Evolutionary conservation across 2,888 invertebrate species (phyloP).

Genomic region (Argyra leucocephala): DNA sequence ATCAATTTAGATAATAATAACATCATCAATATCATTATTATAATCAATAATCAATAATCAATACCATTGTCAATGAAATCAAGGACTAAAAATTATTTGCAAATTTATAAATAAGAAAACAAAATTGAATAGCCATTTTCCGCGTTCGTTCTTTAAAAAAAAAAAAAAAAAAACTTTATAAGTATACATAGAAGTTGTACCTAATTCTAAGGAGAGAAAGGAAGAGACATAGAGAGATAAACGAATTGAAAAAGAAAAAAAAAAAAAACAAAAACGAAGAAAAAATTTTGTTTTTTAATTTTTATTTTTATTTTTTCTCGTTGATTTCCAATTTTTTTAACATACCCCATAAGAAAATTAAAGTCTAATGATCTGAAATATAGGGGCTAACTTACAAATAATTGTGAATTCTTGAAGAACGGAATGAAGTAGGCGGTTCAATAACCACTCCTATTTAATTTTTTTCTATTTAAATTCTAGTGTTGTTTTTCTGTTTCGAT

Average conservation of each 20-base stretch:
- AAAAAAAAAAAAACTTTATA: too few relatives aligned
- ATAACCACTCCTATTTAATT: neutral
- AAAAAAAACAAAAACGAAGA: too few relatives aligned
- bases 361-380: slow-evolving; percentile 4
- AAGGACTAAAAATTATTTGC: neutral
- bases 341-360: neutral
- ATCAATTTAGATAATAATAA: neutral
- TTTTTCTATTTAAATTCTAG: slow-evolving; percentile 2
- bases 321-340: neutral
- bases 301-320: too few relatives aligned
- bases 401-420: neutral
- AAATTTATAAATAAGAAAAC: neutral
- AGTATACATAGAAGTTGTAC: too few relatives aligned
- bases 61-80: neutral
- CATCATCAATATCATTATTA: neutral
- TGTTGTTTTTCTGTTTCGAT: too few relatives aligned
- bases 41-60: neutral
- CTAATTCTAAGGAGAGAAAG: too few relatives aligned
- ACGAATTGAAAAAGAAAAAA: neutral
- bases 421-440: neutral
- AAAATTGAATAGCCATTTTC: neutral
- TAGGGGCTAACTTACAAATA: neutral
- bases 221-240: too few relatives aligned
- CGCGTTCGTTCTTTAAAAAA: too few relatives aligned
- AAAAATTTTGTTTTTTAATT: too few relatives aligned